Base-by-base conservation (phyloP, 1,140 invertebrate species). In the Schlechtendalia chinensis region DNA sequence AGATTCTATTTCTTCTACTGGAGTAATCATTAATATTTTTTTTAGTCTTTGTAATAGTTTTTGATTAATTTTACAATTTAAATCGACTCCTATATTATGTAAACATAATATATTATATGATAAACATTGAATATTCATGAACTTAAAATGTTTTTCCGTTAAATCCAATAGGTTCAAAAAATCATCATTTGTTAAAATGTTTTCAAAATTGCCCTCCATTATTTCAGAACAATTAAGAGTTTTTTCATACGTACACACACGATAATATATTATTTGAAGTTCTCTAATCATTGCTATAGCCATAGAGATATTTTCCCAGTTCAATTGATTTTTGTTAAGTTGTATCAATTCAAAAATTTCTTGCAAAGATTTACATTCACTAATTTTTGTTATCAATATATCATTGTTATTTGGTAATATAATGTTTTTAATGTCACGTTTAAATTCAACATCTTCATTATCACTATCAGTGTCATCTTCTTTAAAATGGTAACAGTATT, bases 241-340 rank as follows among this genome's bases (percentile, higher is more conserved):
- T 27, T 79, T 79, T 19, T 79, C 58, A 29, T 19, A 27, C 58
- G 50, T 50, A 5, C 24, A 79, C 0, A 79, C 58, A 24, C 39
- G 39, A 12, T 61, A 29, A 50, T 50, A 79, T 61, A 63, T 79
- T 61, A 79, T 79, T 79, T 79, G 75, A 47, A 79, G 56, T 61
- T 79, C 75, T 61, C 75, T 79, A 47, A 79, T n/a, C 75, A 79
- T 79, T 6, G 75, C 75, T n/a, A 79, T 45, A 27, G 58, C 75
- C 58, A 79, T 79, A 27, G 75, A 79, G 5, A 79, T 79, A 79
- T 47, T 63, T 63, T 79, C 27, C 75, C 75, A 79, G 32, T 79
- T 61, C 16, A 79, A n/a, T 47, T 47, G 39, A 61, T 63, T 12
- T 10, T 79, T 50, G 16, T 63, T 63, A 5, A 12, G 11, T 27